Evolutionary conservation across 1,140 invertebrate species (phyloP), one percentile per base, ranked within the genome.

Genomic region (Leucophenga varia): DNA sequence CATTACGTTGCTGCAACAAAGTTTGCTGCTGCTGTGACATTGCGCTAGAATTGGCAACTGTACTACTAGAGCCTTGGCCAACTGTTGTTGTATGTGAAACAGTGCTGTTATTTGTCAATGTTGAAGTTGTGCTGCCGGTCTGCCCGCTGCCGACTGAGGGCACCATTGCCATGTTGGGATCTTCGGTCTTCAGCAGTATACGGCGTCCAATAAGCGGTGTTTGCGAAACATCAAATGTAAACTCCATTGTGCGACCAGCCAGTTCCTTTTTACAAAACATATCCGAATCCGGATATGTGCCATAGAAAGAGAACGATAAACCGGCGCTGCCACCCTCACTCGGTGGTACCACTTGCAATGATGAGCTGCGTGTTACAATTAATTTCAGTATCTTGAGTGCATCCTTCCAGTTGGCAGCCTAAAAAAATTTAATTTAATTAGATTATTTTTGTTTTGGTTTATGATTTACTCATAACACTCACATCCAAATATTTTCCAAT

Each of bases 321-420:
- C 59, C 57, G 58, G 60, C 64, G 57, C 69, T 71, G 74, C 71
- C 51, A 76, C 67, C 34, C 76, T 82, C 37, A 77, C 78, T 58
- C 79, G 82, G 81, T 75, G 73, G 73, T 18, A 74, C 72, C 8
- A 84, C 88, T 22, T 90, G 87, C 31, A 90, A 72, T 43, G 84
- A 88, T 1, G 95, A 98, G 19, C 94, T 98, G 49, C 93, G 81
- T 3, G 93, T 95, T 7, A 99, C 95, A 13, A 97, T 92, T 34
- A 97, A 78, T 77, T 99, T 99, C n/a, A 99, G 73, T 43, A 99
- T 97, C 79, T 96, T 95, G 57, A 97, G 80, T 0, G 96, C 90
- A 78, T 99, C 96, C 72, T 92, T 95, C 87, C 94, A 98, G 72
- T 97, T 90, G 3, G 84, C 79, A 7, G 92, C 91, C 86, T 89